Conservation (phyloP, 1,140 invertebrate genomes). For the Tetramorium alpestre region DNA sequence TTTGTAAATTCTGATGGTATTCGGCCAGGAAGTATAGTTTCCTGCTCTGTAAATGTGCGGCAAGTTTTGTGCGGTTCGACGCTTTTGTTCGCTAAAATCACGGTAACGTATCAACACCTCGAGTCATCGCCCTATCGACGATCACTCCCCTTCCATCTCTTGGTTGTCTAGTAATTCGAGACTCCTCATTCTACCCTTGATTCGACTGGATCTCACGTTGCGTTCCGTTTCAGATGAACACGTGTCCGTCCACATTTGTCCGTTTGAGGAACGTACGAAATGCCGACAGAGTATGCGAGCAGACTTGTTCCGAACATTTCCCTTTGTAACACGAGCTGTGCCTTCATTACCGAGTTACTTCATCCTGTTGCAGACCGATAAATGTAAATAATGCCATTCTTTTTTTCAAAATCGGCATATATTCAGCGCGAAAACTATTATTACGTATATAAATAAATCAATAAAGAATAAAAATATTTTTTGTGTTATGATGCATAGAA, state of each 20-base stretch:
- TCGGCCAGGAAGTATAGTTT: background rate
- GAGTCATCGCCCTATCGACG: slow-evolving; percentile 67
- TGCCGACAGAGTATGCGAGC: slow-evolving; percentile 38
- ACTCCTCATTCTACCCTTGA: slow-evolving; percentile 68
- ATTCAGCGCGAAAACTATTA: background rate
- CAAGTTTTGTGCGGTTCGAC: slow-evolving; percentile 45
- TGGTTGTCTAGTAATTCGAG: slow-evolving; percentile 78
- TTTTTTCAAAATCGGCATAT: background rate
- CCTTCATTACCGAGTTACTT: slow-evolving; percentile 37
- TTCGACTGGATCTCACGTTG: slow-evolving; percentile 75
- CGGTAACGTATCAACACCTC: slow-evolving; percentile 73
- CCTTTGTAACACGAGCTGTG: slow-evolving; percentile 73
- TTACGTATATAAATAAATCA: background rate
- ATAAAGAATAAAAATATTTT: too few relatives aligned
- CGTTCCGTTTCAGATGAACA: slow-evolving; percentile 75
- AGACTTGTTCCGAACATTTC: slow-evolving; percentile 34
- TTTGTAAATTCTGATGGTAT: background rate
- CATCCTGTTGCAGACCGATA: background rate
- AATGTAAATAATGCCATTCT: background rate
- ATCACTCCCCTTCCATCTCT: slow-evolving; percentile 35
- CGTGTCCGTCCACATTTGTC: slow-evolving; percentile 66
- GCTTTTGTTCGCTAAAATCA: slow-evolving; percentile 67
- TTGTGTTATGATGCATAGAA: background rate
- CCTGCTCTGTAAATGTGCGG: slow-evolving; percentile 20
- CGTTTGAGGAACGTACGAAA: slow-evolving; percentile 61